Evolutionary conservation across 2,113 vertebrate species (phyloP).

Genomic region (Thalassoma bifasciatum): DNA sequence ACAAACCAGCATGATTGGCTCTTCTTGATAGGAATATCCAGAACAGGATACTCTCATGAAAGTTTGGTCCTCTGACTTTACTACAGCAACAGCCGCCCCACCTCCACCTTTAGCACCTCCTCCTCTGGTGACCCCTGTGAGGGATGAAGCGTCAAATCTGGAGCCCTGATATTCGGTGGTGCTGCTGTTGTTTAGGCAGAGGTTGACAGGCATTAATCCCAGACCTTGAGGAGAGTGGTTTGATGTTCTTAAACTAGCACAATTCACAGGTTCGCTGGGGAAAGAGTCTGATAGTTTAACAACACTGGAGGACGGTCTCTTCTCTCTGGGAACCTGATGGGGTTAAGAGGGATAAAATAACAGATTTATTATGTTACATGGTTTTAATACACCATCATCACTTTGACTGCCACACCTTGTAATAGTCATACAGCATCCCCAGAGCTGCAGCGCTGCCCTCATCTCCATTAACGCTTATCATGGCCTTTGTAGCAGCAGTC

Average conservation of each 20-base stretch:
- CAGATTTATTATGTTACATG: not conserved
- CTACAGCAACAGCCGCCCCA: constrained; percentile 82
- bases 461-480: constrained; percentile 99
- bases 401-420: constrained; percentile 86
- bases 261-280: constrained; percentile 31
- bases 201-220: constrained; percentile 92
- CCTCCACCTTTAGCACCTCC: constrained; percentile 74
- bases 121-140: constrained; percentile 58
- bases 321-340: constrained; percentile 92
- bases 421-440: constrained; percentile 94
- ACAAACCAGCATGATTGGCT: constrained; percentile 86
- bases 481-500: constrained; percentile 97
- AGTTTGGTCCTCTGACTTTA: constrained; percentile 86
- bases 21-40: constrained; percentile 83
- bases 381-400: not conserved
- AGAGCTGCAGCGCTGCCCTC: constrained; percentile 94
- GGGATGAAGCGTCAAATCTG: constrained; percentile 68
- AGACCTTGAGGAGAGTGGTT: constrained; percentile 91
- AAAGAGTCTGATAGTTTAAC: constrained; percentile 80
- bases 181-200: constrained; percentile 88
- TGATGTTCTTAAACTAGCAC: constrained; percentile 83
- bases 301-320: constrained; percentile 83
- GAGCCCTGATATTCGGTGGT: constrained; percentile 82
- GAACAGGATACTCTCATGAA: constrained; percentile 78
- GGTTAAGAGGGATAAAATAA: not conserved